These are phyloP conservation scores for Prunella himalayana DNA, from an alignment of 2,113 vertebrate species.

Conservation along the genomic window DNA sequence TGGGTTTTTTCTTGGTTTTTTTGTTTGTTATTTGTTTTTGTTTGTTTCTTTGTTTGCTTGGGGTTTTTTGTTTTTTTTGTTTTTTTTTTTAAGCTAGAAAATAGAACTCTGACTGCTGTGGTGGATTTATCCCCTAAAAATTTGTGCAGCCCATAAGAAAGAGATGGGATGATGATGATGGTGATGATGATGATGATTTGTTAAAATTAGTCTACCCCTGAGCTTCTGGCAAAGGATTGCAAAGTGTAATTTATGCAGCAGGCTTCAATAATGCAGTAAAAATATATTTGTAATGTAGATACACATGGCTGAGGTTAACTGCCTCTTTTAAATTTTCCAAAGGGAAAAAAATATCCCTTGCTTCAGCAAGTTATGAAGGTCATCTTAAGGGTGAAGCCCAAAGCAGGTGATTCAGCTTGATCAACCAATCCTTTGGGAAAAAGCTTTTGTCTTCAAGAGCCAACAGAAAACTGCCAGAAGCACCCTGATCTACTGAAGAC, in stretches of 20 bases:
- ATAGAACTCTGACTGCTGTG: not conserved
- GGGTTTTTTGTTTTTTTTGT: not conserved
- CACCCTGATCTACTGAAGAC: not conserved
- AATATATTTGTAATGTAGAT: not conserved
- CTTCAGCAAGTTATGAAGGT: not conserved
- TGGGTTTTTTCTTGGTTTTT: not conserved
- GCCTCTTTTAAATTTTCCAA: not conserved
- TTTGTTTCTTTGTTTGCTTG: too few species aligned
- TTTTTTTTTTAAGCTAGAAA: not conserved
- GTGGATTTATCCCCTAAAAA: not conserved
- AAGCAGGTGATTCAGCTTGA: not conserved
- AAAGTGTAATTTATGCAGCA: not conserved
- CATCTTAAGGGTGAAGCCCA: not conserved
- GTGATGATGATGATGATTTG: not conserved
- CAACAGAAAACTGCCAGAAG: not conserved
- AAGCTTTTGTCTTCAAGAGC: not conserved
- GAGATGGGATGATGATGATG: not conserved
- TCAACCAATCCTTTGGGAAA: not conserved
- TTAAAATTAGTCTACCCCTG: not conserved
- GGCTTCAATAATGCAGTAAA: conserved; percentile 11
- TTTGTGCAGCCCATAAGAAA: not conserved
- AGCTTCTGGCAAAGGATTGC: not conserved
- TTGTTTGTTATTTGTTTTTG: not conserved
- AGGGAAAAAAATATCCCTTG: not conserved
- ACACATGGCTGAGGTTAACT: not conserved